phyloP scores from a whole-genome alignment of 2,113 vertebrate genomes.

The Ellobius talpinus region DNA sequence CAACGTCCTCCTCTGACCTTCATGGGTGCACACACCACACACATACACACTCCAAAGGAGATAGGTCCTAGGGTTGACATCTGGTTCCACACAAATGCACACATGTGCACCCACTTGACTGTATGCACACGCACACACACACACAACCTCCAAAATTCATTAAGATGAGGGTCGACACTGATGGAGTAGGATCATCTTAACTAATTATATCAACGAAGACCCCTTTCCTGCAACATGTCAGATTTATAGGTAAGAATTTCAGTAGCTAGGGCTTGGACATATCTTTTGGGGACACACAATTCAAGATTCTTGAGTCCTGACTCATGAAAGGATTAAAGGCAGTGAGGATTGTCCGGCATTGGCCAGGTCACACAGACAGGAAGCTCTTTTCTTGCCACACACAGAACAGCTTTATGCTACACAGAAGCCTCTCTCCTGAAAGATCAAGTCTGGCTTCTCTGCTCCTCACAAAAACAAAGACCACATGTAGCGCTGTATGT shows the following conservation, averaged over 20 bases:
- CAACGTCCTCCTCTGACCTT: neutral
- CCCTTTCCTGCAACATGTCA: neutral
- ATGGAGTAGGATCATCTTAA: neutral
- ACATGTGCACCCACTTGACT: neutral
- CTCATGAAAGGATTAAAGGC: neutral
- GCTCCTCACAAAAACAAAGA: constrained; percentile 57
- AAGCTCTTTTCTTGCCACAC: neutral
- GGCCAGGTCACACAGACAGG: neutral
- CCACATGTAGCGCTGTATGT: neutral
- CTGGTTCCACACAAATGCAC: neutral
- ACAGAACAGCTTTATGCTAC: neutral
- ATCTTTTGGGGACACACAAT: neutral
- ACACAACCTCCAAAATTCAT: neutral
- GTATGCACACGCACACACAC: neutral
- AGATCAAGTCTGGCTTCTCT: neutral
- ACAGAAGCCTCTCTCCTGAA: neutral
- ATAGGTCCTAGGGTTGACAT: neutral
- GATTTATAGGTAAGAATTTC: neutral
- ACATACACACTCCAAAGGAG: neutral
- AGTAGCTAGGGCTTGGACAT: neutral
- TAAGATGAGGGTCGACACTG: neutral
- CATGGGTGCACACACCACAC: neutral
- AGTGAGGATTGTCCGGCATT: too few relatives aligned
- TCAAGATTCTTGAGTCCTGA: neutral
- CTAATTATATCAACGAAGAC: neutral